These are phyloP conservation scores for Acleris sparsana DNA, from an alignment of 2,888 invertebrate genomes.

Conservation along the genomic window DNA sequence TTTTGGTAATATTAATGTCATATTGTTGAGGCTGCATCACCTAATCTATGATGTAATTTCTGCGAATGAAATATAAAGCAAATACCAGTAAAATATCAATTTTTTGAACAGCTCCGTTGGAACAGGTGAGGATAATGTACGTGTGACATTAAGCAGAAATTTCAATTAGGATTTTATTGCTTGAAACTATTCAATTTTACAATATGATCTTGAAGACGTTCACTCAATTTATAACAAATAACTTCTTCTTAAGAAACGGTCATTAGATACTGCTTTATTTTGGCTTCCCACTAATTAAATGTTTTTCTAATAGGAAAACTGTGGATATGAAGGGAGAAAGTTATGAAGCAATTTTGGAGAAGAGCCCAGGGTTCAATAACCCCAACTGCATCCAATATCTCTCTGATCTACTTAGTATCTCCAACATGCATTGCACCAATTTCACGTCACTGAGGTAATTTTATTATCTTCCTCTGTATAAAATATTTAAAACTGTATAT, in stretches of 20 bases:
- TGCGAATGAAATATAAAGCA: conserved; percentile 71
- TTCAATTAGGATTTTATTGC: conserved; percentile 59
- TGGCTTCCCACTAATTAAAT: conserved; percentile 45
- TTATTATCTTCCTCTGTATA: conserved; percentile 1
- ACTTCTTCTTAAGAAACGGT: conserved; percentile 57
- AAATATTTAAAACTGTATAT: neutral
- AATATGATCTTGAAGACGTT: conserved; percentile 50
- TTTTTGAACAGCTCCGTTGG: conserved; percentile 82
- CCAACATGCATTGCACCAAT: conserved; percentile 87
- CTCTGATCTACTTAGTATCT: conserved; percentile 88
- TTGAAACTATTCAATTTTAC: conserved; percentile 55
- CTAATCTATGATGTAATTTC: conserved; percentile 78
- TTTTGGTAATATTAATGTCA: conserved; percentile 79
- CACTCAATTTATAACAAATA: conserved; percentile 54
- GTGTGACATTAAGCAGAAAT: conserved; percentile 70
- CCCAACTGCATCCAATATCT: conserved; percentile 94
- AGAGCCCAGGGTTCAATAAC: conserved; percentile 94
- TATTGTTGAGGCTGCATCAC: conserved; percentile 76
- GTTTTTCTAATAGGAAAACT: conserved; percentile 85
- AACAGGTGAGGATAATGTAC: conserved; percentile 81
- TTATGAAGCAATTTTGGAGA: conserved; percentile 91
- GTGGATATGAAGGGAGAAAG: conserved; percentile 90
- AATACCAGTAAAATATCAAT: conserved; percentile 76
- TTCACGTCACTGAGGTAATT: conserved; percentile 87
- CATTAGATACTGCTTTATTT: conserved; percentile 47